Conservation (phyloP, 2,888 invertebrate species). For the Amphipoea oculea region DNA sequence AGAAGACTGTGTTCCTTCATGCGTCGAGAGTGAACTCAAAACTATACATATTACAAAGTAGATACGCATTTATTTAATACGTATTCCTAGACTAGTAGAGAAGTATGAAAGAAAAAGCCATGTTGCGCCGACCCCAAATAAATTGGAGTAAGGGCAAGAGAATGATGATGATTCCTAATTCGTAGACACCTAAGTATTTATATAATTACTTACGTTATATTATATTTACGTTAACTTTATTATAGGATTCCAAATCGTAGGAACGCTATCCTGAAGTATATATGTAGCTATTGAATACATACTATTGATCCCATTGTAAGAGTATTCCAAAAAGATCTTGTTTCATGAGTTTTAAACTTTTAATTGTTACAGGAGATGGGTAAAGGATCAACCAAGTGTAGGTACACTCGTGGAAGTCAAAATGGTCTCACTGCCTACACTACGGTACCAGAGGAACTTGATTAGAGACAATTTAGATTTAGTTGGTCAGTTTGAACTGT, state of each 20-base stretch:
- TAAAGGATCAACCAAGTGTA: conserved; percentile 39
- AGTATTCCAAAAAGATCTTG: neutral
- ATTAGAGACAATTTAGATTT: conserved; percentile 92
- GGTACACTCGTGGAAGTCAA: conserved; percentile 77
- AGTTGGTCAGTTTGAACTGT: conserved; percentile 86
- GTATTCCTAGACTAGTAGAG: neutral
- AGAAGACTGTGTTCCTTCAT: conserved; percentile 89
- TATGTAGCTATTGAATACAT: neutral
- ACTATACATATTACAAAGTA: conserved; percentile 75
- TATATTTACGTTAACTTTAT: neutral
- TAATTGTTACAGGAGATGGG: conserved; percentile 63
- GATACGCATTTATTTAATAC: conserved; percentile 34
- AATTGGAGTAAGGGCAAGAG: no score
- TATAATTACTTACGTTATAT: neutral
- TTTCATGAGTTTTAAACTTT: conserved; percentile 11
- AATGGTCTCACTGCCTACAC: conserved; percentile 87
- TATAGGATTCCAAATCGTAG: neutral
- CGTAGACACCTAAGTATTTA: no score
- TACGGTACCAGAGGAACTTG: conserved; percentile 92
- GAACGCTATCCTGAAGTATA: neutral
- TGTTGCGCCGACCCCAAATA: no score
- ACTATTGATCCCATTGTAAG: neutral
- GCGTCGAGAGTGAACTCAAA: conserved; percentile 89
- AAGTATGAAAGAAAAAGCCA: no score
- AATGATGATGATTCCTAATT: neutral